These are phyloP conservation scores for Siniperca scherzeri DNA, from an alignment of 2,797 vertebrate genomes.

Conservation along the genomic window DNA sequence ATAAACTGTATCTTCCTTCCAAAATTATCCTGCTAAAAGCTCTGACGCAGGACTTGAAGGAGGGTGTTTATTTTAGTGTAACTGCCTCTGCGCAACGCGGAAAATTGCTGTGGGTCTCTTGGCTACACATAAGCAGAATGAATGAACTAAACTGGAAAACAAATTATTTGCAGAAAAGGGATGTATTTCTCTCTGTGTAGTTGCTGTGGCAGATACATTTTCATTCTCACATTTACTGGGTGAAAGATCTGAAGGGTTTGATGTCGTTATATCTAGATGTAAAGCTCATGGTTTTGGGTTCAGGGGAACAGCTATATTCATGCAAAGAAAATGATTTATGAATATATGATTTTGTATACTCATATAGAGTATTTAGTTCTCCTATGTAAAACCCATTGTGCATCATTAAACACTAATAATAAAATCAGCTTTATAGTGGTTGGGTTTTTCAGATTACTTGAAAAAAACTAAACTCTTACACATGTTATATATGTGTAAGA, in stretches of 20 bases:
- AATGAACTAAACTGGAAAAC: conserved; percentile 56
- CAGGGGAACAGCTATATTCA: background rate
- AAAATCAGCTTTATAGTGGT: background rate
- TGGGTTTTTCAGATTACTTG: background rate
- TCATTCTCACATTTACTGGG: conserved; percentile 10
- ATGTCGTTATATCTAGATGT: background rate
- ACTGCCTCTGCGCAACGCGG: conserved; percentile 34
- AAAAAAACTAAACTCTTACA: no score
- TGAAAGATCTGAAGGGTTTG: conserved; percentile 14
- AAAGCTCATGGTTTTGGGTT: background rate
- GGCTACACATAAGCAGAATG: conserved; percentile 40
- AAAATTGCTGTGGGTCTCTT: conserved; percentile 54
- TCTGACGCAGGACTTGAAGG: conserved; percentile 40
- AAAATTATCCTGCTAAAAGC: conserved; percentile 64
- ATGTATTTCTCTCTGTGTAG: conserved; percentile 1
- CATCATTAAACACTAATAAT: background rate
- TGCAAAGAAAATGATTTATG: background rate
- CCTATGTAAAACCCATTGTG: background rate
- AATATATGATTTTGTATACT: background rate
- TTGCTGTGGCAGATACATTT: conserved; percentile 6
- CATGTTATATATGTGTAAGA: no score
- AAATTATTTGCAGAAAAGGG: conserved; percentile 24
- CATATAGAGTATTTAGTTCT: conserved; percentile 1
- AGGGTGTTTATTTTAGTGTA: conserved; percentile 47
- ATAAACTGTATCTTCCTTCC: conserved; percentile 53